Base-by-base conservation (phyloP, 2,113 vertebrate species). In the Benitochromis conjunctus region DNA sequence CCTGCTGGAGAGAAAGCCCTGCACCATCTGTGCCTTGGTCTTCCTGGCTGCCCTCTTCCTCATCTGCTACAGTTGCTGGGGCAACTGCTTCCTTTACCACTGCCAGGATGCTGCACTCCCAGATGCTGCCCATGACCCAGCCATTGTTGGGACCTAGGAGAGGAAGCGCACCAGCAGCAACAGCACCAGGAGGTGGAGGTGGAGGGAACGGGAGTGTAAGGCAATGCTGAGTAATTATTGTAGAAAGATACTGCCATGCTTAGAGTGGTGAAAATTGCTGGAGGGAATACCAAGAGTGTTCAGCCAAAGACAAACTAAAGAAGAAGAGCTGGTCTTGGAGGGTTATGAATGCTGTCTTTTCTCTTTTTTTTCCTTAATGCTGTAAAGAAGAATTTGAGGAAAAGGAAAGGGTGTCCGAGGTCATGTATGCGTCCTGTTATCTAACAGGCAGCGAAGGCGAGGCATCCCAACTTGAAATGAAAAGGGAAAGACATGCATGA, bases 41-140 rank as follows among this genome's bases (percentile, higher is more conserved):
- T 99, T 99, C 95, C 97, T 99, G 85, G 98, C 98, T 58, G 99
- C 99, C 78, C 95, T 99, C 2, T 98, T 99, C 86, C 99, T 99
- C 90, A 98, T 99, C 96, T 99, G 99, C 96, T 99, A 99, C 94
- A 99, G 98, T 94, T 99, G 98, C 95, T 99, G 98, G 99, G 98
- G 99, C 55, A 99, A 99, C 96, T 99, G 99, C 96, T 99, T 99
- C 96, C 97, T 99, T 83, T 99, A 99, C 92, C 98, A 99, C 96
- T 99, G 99, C 97, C 97, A 97, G 79, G 98, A 97, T 86, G 97
- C 98, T 74, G 95, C 97, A 13, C 95, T 99, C 92, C 98, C 99
- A 0, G 97, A 97, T 86, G 96, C 97, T 0, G 98, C 98, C 71
- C 98, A 98, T 0, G 97, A 99, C 94, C 98, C 99, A 3, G 96